Evolutionary conservation across 2,888 invertebrate genomes (phyloP).

Genomic region (Drosophila anomelani): DNA sequence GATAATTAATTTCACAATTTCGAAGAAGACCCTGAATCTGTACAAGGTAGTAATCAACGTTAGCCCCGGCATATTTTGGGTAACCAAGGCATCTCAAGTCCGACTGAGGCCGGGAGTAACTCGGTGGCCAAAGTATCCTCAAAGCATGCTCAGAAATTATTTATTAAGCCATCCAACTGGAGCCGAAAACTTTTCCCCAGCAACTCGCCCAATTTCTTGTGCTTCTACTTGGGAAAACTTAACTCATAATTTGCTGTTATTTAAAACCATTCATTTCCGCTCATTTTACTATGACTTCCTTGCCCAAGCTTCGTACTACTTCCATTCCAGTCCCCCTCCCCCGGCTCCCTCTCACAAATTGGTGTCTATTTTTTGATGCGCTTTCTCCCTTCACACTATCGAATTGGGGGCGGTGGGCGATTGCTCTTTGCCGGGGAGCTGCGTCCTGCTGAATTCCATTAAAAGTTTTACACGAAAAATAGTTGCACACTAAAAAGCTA

Average conservation of each 20-base stretch:
- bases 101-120: slow-evolving; percentile 6
- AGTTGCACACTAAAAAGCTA: slow-evolving; percentile 80
- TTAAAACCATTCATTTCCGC: slow-evolving; percentile 81
- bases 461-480: slow-evolving; percentile 81
- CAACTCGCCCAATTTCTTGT: slow-evolving; percentile 49
- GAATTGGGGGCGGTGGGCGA: slow-evolving; percentile 50
- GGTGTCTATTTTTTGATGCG: slow-evolving; percentile 78
- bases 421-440: slow-evolving; percentile 9
- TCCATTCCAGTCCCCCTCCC: neutral
- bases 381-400: slow-evolving; percentile 63
- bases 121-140: slow-evolving; percentile 36
- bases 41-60: neutral
- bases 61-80: neutral
- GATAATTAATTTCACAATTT: slow-evolving; percentile 60
- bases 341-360: slow-evolving; percentile 27
- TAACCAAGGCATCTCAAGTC: slow-evolving; percentile 5
- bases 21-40: neutral
- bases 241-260: slow-evolving; percentile 79
- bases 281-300: slow-evolving; percentile 75
- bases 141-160: slow-evolving; percentile 70
- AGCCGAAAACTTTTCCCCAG: slow-evolving; percentile 65
- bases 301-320: neutral
- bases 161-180: slow-evolving; percentile 71
- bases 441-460: slow-evolving; percentile 78
- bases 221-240: slow-evolving; percentile 59